phyloP scores from a whole-genome alignment of 1,140 invertebrate genomes.

The Anagrus nilaparvatae region DNA sequence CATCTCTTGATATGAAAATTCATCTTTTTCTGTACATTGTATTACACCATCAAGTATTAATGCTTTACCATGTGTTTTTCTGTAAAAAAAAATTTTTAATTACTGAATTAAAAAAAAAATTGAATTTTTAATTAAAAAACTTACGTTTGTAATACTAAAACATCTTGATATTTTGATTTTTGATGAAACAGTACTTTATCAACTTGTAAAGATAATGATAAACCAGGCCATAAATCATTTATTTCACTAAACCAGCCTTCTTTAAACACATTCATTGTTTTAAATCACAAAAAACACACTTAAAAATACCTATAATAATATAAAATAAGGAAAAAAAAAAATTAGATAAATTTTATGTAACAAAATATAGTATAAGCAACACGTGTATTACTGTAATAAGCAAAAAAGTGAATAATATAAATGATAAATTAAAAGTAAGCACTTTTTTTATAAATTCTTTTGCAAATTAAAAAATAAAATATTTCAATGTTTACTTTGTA shows the following conservation, averaged over 20 bases:
- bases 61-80: constrained; percentile 77
- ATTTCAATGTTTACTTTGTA: too few species aligned
- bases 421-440: too few species aligned
- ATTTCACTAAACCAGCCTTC: constrained; percentile 88
- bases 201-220: constrained; percentile 81
- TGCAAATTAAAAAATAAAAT: too few species aligned
- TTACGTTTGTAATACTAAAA: constrained; percentile 84
- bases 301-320: too few species aligned
- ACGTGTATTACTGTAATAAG: too few species aligned
- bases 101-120: neutral
- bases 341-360: too few species aligned
- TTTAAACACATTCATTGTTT: constrained; percentile 52
- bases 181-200: constrained; percentile 72
- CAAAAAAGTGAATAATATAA: too few species aligned
- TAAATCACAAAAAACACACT: constrained; percentile 4
- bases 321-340: too few species aligned
- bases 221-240: constrained; percentile 82
- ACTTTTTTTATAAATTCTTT: too few species aligned
- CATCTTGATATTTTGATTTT: constrained; percentile 82
- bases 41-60: constrained; percentile 93
- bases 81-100: constrained; percentile 32
- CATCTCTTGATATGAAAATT: constrained; percentile 99
- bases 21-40: constrained; percentile 93
- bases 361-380: too few species aligned
- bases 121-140: constrained; percentile 17